phyloP scores from a whole-genome alignment of 2,797 vertebrate species.

The Syndactyla subalaris region DNA sequence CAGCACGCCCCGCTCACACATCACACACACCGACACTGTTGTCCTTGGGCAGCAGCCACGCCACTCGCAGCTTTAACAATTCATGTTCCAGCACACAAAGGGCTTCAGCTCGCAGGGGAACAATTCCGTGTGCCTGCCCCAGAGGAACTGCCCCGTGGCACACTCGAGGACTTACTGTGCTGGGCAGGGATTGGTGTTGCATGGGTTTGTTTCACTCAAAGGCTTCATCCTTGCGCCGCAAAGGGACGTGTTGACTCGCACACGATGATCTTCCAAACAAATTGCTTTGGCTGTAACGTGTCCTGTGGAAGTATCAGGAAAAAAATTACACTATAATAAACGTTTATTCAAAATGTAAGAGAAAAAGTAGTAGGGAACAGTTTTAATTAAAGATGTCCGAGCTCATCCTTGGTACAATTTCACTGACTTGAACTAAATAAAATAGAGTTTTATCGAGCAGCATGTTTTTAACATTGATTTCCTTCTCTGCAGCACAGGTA shows the following conservation, averaged over 20 bases:
- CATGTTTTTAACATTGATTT: neutral
- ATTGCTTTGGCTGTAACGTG: constrained; percentile 88
- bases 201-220: constrained; percentile 84
- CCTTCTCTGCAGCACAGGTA: neutral
- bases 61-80: neutral
- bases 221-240: constrained; percentile 85
- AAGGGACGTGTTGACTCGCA: constrained; percentile 88
- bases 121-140: neutral
- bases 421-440: neutral
- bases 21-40: neutral
- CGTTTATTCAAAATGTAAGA: neutral
- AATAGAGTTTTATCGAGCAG: neutral
- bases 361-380: neutral
- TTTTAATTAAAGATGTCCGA: neutral
- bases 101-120: neutral
- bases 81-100: neutral
- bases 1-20: neutral
- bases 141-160: neutral
- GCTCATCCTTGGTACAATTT: neutral
- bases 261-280: constrained; percentile 90
- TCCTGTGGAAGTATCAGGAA: constrained; percentile 75
- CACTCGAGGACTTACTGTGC: constrained; percentile 85
- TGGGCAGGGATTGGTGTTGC: constrained; percentile 92
- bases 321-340: neutral
- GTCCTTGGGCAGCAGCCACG: constrained; percentile 11